These are phyloP conservation scores for Drosophila navojoa DNA, from an alignment of 1,140 invertebrate genomes.

Conservation along the genomic window DNA sequence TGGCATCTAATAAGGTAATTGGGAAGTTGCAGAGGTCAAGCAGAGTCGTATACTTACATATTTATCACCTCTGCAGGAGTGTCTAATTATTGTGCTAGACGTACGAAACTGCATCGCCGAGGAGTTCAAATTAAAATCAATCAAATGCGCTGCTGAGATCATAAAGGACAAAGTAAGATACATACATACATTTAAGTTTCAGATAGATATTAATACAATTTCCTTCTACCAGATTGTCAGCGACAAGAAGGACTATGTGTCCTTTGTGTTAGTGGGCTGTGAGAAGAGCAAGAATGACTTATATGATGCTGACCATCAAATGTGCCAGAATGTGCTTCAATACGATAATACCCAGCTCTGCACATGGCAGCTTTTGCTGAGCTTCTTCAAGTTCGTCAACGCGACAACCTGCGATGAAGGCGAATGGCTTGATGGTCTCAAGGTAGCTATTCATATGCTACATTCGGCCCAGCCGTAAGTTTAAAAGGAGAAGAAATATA, in stretches of 20 bases:
- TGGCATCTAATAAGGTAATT: constrained; percentile 64
- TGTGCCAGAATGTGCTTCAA: constrained; percentile 47
- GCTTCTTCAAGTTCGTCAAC: constrained; percentile 66
- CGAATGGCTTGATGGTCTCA: constrained; percentile 69
- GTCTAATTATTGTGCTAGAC: constrained; percentile 64
- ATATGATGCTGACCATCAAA: not conserved
- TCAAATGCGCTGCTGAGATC: constrained; percentile 64
- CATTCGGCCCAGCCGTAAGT: constrained; percentile 45
- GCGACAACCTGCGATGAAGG: constrained; percentile 48
- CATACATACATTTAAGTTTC: not conserved
- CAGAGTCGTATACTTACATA: not conserved
- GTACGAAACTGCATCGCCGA: constrained; percentile 54
- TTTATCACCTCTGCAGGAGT: constrained; percentile 41
- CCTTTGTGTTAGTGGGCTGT: constrained; percentile 72
- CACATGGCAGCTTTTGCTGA: constrained; percentile 61
- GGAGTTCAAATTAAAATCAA: constrained; percentile 66
- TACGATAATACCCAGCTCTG: constrained; percentile 36
- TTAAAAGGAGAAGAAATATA: not conserved
- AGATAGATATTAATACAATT: not conserved
- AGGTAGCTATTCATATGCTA: constrained; percentile 51
- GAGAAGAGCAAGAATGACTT: constrained; percentile 14
- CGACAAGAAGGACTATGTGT: constrained; percentile 67
- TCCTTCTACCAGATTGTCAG: constrained; percentile 57
- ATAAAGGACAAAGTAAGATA: constrained; percentile 63
- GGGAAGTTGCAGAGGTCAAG: not conserved